Percentiles rank a stretch among this genome's conserved stretches.
Conservation (phyloP, 2,797 vertebrate species). For the Rhynchotus rufescens region DNA sequence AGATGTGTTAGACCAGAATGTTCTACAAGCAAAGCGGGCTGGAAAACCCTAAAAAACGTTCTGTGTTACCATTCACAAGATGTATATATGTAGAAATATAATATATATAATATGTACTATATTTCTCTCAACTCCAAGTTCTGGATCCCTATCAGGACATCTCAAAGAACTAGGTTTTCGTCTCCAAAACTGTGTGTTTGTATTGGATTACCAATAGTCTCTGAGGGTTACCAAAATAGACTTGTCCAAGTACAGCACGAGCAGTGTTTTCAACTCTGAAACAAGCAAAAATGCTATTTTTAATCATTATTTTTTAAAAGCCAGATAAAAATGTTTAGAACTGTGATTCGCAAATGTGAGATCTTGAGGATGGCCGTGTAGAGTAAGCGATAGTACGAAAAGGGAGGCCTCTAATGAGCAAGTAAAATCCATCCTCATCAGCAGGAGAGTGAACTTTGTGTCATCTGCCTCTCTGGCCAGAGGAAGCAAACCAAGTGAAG, state of each 20-base stretch:
- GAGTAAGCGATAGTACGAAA: rapidly evolving
- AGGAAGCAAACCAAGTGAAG: background rate
- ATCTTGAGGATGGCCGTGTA: background rate
- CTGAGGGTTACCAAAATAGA: background rate
- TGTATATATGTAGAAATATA: background rate
- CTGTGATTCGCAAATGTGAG: background rate
- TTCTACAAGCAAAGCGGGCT: background rate
- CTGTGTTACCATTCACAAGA: background rate
- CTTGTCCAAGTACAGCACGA: background rate
- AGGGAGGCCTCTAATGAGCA: background rate
- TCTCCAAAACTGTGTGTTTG: background rate
- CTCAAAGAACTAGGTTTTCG: background rate
- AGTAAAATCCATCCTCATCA: background rate
- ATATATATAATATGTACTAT: rapidly evolving
- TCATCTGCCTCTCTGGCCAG: background rate
- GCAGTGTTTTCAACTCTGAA: background rate
- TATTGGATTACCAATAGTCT: background rate
- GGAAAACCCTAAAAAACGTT: background rate
- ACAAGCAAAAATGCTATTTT: background rate
- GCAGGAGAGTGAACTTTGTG: rapidly evolving
- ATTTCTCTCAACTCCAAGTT: background rate
- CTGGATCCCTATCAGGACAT: background rate
- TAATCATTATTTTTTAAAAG: background rate
- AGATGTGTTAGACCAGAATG: background rate
- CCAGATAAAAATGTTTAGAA: background rate